Evolutionary conservation across 1,140 invertebrate species (phyloP).

Genomic region (Bemisia tabaci): DNA sequence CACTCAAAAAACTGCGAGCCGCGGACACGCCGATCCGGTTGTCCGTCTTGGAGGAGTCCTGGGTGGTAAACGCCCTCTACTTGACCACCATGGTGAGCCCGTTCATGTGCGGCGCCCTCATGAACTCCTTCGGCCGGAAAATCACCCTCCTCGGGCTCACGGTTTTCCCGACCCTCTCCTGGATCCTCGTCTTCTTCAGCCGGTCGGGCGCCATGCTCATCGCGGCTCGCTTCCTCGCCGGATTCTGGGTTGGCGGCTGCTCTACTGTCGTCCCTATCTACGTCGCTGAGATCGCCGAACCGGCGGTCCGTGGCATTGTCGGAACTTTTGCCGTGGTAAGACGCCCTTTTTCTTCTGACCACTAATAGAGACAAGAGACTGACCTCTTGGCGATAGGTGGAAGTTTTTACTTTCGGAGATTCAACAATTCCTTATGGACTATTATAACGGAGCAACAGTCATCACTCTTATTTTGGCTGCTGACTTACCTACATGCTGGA

Average conservation of each 20-base stretch:
- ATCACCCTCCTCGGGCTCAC: constrained; percentile 12
- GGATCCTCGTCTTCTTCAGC: constrained; percentile 30
- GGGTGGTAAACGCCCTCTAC: constrained; percentile 44
- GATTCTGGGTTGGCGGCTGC: constrained; percentile 41
- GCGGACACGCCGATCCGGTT: constrained; percentile 35
- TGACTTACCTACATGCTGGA: too few species aligned
- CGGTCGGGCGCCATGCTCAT: constrained; percentile 30
- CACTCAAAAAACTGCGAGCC: constrained; percentile 35
- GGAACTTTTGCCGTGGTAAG: too few species aligned
- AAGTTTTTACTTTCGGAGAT: too few species aligned
- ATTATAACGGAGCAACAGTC: too few species aligned
- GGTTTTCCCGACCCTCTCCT: constrained; percentile 25
- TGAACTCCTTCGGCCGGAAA: constrained; percentile 18
- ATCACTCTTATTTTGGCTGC: too few species aligned
- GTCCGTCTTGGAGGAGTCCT: constrained; percentile 42
- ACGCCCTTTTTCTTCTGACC: too few species aligned
- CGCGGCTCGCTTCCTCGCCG: constrained; percentile 11
- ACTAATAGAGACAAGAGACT: too few species aligned
- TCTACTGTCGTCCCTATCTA: constrained; percentile 71
- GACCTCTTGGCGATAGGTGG: too few species aligned
- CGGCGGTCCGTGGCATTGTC: constrained; percentile 15
- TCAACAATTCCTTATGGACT: too few species aligned
- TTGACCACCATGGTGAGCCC: constrained; percentile 34
- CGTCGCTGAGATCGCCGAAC: constrained; percentile 63
- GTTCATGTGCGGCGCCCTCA: constrained; percentile 20